phyloP scores from a whole-genome alignment of 2,113 vertebrate species.

The Lipophrys pholis region DNA sequence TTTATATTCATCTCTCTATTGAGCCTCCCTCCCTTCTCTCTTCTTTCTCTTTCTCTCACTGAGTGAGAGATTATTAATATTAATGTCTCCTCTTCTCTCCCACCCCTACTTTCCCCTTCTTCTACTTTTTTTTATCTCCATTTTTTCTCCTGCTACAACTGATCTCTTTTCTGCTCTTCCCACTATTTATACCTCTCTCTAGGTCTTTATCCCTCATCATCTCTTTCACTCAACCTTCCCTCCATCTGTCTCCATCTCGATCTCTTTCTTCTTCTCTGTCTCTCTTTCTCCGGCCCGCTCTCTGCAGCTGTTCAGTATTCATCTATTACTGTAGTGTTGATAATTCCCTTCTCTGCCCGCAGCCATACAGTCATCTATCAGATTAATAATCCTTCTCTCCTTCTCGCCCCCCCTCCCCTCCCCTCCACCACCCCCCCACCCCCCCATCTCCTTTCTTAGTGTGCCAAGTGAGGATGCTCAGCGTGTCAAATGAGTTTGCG shows the following conservation, averaged over 20 bases:
- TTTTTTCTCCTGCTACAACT: constrained; percentile 42
- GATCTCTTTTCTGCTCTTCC: constrained; percentile 59
- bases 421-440: background rate
- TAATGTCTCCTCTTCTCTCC: constrained; percentile 69
- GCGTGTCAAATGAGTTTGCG: constrained; percentile 74
- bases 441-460: constrained; percentile 44
- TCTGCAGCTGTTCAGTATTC: constrained; percentile 81
- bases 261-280: constrained; percentile 34
- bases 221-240: constrained; percentile 61
- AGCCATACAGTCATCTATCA: constrained; percentile 83
- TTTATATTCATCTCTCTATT: constrained; percentile 79
- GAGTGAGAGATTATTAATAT: constrained; percentile 81
- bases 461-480: constrained; percentile 63
- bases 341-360: constrained; percentile 82
- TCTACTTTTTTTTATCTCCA: constrained; percentile 43
- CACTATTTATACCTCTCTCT: constrained; percentile 70
- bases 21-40: constrained; percentile 42
- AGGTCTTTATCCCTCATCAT: constrained; percentile 65
- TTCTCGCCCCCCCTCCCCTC: constrained; percentile 31
- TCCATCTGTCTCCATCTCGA: constrained; percentile 67
- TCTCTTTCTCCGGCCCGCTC: constrained; percentile 38
- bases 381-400: constrained; percentile 80
- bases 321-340: constrained; percentile 85
- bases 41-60: constrained; percentile 38
- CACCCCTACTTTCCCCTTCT: constrained; percentile 43